These are phyloP conservation scores for Cacatua alba DNA, from an alignment of 2,113 vertebrate species.

Conservation along the genomic window DNA sequence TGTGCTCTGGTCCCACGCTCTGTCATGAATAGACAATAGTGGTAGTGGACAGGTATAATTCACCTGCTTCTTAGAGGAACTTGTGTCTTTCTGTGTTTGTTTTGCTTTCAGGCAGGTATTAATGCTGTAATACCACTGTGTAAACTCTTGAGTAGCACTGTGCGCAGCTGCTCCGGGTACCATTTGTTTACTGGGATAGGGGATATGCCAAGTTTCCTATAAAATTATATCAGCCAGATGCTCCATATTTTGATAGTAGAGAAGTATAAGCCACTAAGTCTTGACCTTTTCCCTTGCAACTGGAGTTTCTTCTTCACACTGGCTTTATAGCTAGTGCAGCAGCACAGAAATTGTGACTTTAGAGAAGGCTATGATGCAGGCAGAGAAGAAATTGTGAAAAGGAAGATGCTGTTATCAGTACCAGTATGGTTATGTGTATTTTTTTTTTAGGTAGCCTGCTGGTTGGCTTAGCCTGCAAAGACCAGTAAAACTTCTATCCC, in stretches of 20 bases:
- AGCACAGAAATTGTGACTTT: neutral
- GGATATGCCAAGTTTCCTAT: neutral
- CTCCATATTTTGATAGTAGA: neutral
- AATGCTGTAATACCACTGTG: neutral
- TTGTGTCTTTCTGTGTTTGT: neutral
- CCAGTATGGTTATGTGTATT: neutral
- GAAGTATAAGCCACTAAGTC: neutral
- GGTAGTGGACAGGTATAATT: neutral
- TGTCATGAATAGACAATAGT: neutral
- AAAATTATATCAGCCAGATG: neutral
- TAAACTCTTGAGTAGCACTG: neutral
- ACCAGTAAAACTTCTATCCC: neutral
- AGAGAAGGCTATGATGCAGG: neutral
- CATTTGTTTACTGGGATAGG: neutral
- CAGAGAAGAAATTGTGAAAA: neutral
- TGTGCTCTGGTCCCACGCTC: neutral
- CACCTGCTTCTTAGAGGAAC: neutral
- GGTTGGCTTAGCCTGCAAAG: neutral
- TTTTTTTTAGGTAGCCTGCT: neutral
- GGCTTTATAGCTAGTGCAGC: neutral
- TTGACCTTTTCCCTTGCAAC: neutral
- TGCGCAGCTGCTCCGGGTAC: neutral
- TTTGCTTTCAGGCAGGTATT: neutral
- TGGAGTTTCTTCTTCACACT: neutral
- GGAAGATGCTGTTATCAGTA: neutral